Evolutionary conservation across 2,797 vertebrate genomes (phyloP).

Genomic region (Rhyacichthys aspro): DNA sequence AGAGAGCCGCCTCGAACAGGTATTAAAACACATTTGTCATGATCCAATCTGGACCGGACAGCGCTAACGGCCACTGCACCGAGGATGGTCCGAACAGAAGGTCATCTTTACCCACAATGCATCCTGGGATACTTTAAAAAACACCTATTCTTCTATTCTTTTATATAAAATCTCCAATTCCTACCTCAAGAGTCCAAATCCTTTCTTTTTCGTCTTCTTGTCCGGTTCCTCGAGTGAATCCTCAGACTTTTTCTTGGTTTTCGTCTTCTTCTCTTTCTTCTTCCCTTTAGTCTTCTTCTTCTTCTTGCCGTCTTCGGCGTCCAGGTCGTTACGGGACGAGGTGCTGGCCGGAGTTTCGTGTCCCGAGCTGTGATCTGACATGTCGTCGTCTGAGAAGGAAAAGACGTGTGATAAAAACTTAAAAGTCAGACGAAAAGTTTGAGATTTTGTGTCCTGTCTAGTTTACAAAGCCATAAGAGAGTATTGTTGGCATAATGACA

Average conservation of each 20-base stretch:
- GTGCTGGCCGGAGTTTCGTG: constrained; percentile 84
- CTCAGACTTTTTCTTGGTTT: constrained; percentile 85
- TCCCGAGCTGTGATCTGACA: constrained; percentile 90
- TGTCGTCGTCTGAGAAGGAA: constrained; percentile 77
- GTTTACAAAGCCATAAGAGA: too few species aligned
- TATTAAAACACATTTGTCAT: too few species aligned
- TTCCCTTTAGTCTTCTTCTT: constrained; percentile 86
- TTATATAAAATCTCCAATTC: too few species aligned
- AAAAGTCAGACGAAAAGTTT: too few species aligned
- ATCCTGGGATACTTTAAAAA: too few species aligned
- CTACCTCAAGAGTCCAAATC: constrained; percentile 91
- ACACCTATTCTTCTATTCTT: not conserved
- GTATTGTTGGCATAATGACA: too few species aligned
- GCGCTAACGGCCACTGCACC: too few species aligned
- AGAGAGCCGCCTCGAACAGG: too few species aligned
- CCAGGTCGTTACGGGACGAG: constrained; percentile 76
- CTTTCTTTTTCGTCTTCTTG: constrained; percentile 91
- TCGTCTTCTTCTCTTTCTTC: constrained; percentile 77
- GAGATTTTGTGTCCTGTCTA: too few species aligned
- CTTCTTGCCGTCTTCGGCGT: constrained; percentile 75
- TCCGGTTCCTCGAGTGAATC: constrained; percentile 85
- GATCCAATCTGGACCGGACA: too few species aligned
- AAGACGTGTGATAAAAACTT: not conserved
- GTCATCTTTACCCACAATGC: too few species aligned
- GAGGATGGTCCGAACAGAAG: too few species aligned